These are phyloP conservation scores for Axinella damicornis DNA, from an alignment of 37 sponge, comb jelly and placozoan species.

Conservation along the genomic window DNA sequence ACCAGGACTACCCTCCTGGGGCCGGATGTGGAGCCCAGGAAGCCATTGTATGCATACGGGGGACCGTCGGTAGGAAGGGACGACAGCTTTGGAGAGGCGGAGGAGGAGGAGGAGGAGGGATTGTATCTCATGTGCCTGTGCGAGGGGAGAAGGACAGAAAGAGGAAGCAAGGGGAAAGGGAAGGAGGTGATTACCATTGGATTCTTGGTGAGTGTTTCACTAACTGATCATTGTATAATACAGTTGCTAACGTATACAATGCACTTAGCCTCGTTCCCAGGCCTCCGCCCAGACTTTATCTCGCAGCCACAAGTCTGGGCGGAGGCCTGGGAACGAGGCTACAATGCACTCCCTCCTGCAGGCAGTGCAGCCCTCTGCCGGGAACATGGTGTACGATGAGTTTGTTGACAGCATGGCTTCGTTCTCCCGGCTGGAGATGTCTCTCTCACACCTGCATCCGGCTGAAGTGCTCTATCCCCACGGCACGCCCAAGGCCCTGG, in stretches of 20 bases:
- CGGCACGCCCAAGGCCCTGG: slow-evolving; percentile 14
- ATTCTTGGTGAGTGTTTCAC: slow-evolving; percentile 43
- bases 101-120: slow-evolving; percentile 24
- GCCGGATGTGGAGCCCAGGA: slow-evolving; percentile 17
- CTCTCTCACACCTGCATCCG: slow-evolving; percentile 54
- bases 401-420: slow-evolving; percentile 38
- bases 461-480: slow-evolving; percentile 44
- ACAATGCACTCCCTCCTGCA: neutral
- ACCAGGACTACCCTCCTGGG: slow-evolving; percentile 59
- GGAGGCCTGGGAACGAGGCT: no score
- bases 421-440: slow-evolving; percentile 38
- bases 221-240: neutral
- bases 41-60: neutral
- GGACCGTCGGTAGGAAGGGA: neutral
- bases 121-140: slow-evolving; percentile 45
- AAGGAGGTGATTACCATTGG: slow-evolving; percentile 24
- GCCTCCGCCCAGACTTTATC: no score
- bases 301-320: no score
- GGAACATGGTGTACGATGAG: slow-evolving; percentile 60
- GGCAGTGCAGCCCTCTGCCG: slow-evolving; percentile 64
- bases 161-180: slow-evolving; percentile 6
- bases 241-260: neutral
- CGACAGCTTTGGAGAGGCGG: neutral
- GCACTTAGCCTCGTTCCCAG: no score
- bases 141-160: slow-evolving; percentile 7